Conservation (phyloP, 2,888 invertebrate species). For the Gibbula magus region DNA sequence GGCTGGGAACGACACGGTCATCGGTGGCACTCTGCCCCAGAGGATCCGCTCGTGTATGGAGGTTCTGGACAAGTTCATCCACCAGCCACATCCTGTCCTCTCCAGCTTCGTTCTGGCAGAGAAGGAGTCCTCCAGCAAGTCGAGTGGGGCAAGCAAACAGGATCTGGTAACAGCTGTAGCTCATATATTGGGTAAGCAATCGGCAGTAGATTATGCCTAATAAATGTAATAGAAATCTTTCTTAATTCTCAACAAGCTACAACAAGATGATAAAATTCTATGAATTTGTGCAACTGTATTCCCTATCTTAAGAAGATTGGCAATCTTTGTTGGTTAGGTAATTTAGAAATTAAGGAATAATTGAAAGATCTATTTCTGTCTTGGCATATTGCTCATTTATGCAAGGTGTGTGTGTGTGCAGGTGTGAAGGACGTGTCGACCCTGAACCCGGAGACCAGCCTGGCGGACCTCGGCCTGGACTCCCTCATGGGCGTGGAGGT, state of each 20-base stretch:
- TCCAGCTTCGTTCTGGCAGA: constrained; percentile 88
- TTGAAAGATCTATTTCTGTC: background rate
- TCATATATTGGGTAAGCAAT: constrained; percentile 86
- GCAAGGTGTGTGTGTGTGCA: constrained; percentile 55
- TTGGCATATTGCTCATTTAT: too few species aligned
- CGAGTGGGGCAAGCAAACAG: constrained; percentile 76
- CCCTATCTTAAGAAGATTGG: too few species aligned
- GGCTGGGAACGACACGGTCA: constrained; percentile 90
- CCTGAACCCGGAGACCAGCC: constrained; percentile 84
- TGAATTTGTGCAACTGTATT: too few species aligned
- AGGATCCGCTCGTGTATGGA: constrained; percentile 93
- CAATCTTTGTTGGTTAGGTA: too few species aligned
- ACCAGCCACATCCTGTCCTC: constrained; percentile 81
- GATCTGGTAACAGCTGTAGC: constrained; percentile 87
- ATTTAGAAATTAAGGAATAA: background rate
- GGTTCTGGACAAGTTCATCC: constrained; percentile 91
- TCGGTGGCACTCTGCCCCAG: constrained; percentile 97
- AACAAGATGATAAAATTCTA: too few species aligned
- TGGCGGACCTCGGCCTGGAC: constrained; percentile 98
- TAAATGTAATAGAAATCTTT: background rate
- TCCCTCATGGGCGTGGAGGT: constrained; percentile 99
- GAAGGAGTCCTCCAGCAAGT: constrained; percentile 81
- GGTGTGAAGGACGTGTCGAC: constrained; percentile 90
- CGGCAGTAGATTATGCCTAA: background rate
- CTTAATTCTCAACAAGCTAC: too few species aligned